Percentiles rank a stretch among this genome's conserved stretches.
Conservation (phyloP, 2,113 vertebrate species). For the Smithornis capensis region DNA sequence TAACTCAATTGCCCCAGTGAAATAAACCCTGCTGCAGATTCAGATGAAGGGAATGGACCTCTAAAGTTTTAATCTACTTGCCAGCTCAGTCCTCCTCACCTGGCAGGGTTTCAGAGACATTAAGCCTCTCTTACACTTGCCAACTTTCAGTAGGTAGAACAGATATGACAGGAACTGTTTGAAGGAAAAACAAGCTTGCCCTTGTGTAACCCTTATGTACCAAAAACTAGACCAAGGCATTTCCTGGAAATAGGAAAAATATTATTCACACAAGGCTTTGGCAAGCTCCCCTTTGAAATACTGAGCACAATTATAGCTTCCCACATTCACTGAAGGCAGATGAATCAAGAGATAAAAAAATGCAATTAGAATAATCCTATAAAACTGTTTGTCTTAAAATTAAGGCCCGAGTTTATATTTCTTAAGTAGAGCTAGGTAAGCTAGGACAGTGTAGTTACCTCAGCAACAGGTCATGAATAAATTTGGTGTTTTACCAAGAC, state of each 20-base stretch:
- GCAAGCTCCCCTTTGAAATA: not conserved
- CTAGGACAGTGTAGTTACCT: not conserved
- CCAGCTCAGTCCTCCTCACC: not conserved
- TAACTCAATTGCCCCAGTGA: not conserved
- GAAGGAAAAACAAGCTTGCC: not conserved
- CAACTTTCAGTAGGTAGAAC: not conserved
- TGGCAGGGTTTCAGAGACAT: slow-evolving; percentile 5
- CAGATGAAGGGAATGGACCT: not conserved
- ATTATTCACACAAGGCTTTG: not conserved
- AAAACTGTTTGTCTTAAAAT: not conserved
- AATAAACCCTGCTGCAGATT: not conserved
- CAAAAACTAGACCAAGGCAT: not conserved
- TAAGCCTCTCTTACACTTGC: not conserved
- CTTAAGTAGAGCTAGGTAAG: not conserved
- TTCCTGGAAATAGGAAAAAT: not conserved
- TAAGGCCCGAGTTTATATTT: not conserved
- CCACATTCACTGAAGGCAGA: not conserved
- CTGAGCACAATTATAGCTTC: not conserved
- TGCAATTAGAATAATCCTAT: not conserved
- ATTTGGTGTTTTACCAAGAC: not conserved
- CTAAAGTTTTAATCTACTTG: not conserved
- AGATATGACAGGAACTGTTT: not conserved
- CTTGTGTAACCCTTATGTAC: not conserved
- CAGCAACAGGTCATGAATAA: not conserved
- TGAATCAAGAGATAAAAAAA: not conserved